These are phyloP conservation scores for Phaethon lepturus DNA, from an alignment of 2,113 vertebrate genomes.

Conservation along the genomic window DNA sequence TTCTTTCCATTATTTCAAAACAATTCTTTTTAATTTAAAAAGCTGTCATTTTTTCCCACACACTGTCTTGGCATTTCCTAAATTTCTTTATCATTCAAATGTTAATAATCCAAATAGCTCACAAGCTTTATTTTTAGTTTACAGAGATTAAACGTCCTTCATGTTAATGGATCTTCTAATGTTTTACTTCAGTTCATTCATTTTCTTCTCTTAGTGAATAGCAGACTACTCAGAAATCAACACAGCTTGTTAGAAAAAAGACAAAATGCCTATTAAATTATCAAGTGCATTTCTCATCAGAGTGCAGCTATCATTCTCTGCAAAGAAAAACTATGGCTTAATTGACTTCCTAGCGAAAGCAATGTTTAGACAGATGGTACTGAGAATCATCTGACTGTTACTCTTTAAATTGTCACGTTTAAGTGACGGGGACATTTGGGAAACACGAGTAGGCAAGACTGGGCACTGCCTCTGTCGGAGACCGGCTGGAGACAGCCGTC, in stretches of 20 bases:
- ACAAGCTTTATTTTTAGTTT: conserved; percentile 28
- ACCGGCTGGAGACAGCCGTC: accelerated
- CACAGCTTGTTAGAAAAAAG: conserved; percentile 57
- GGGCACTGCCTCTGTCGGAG: accelerated
- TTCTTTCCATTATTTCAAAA: not conserved
- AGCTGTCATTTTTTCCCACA: not conserved
- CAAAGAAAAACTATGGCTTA: not conserved
- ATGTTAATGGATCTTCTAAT: not conserved
- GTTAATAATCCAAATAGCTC: not conserved
- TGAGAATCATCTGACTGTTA: not conserved
- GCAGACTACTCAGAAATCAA: conserved; percentile 46
- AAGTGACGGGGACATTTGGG: not conserved
- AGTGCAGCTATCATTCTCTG: not conserved
- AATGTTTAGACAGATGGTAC: conserved; percentile 35
- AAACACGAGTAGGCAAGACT: not conserved
- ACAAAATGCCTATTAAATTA: conserved; percentile 63
- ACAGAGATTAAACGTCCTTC: conserved; percentile 6
- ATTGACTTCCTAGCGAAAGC: conserved; percentile 52
- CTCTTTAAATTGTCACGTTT: not conserved
- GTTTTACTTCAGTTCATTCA: conserved; percentile 13
- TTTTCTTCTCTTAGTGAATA: conserved; percentile 24
- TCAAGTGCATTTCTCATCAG: conserved; percentile 40
- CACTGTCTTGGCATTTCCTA: not conserved
- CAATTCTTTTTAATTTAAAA: not conserved
- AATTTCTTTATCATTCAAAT: conserved; percentile 1